These are phyloP conservation scores for Scotopteryx bipunctaria DNA, from an alignment of 2,888 invertebrate species.

Conservation along the genomic window DNA sequence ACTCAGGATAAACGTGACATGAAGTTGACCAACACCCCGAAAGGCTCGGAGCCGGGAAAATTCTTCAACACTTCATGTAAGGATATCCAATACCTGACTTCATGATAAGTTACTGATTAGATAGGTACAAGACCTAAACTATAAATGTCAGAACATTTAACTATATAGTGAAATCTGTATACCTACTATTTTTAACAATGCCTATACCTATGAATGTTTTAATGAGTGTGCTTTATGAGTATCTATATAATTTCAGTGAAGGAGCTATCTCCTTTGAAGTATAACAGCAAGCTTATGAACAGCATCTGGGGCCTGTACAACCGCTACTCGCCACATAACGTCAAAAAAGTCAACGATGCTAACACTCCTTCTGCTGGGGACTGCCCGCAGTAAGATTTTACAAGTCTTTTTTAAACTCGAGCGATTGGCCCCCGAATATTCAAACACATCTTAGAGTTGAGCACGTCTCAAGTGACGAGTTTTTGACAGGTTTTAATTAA, in stretches of 20 bases:
- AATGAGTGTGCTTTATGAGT: too few relatives aligned
- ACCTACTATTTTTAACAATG: too few relatives aligned
- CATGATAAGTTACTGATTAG: too few relatives aligned
- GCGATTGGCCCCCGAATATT: too few relatives aligned
- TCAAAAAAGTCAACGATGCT: slow-evolving; percentile 89
- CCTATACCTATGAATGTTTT: too few relatives aligned
- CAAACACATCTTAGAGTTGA: too few relatives aligned
- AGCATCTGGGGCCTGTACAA: slow-evolving; percentile 96
- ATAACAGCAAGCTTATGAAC: slow-evolving; percentile 94
- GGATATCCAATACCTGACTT: slow-evolving; percentile 18
- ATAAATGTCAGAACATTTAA: too few relatives aligned
- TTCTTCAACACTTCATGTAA: slow-evolving; percentile 70
- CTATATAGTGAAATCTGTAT: too few relatives aligned
- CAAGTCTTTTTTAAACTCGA: not conserved
- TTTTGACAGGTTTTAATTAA: too few relatives aligned
- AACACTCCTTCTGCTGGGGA: slow-evolving; percentile 67
- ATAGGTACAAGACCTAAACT: too few relatives aligned
- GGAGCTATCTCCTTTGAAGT: slow-evolving; percentile 88
- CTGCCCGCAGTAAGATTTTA: slow-evolving; percentile 74
- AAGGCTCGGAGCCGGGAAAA: slow-evolving; percentile 60
- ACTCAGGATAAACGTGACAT: slow-evolving; percentile 79
- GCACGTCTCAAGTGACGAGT: too few relatives aligned
- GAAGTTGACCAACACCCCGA: slow-evolving; percentile 79
- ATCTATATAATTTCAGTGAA: slow-evolving; percentile 74
- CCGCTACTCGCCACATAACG: slow-evolving; percentile 93